Percentiles rank a stretch among this genome's conserved stretches.
These are phyloP conservation scores for Thymallus thymallus DNA, from an alignment of 2,113 vertebrate species.

Conservation along the genomic window DNA sequence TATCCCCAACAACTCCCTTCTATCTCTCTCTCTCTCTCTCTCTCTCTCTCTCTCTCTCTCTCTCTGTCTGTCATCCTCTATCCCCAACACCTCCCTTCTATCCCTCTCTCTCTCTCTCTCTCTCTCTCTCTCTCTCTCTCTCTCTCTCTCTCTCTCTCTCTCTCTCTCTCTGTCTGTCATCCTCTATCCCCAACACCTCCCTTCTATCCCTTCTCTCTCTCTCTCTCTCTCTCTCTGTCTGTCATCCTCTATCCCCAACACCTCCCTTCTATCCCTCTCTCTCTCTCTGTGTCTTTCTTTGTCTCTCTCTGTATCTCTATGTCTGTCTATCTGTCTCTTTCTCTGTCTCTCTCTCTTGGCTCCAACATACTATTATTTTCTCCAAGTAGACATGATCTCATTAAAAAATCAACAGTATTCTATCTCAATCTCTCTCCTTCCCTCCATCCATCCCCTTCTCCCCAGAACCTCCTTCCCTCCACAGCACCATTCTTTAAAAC, in stretches of 20 bases:
- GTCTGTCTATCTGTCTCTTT: too few relatives aligned
- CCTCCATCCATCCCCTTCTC: background rate
- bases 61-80: conserved; percentile 5
- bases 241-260: too few relatives aligned
- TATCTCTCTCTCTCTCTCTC: conserved; percentile 22
- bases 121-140: background rate
- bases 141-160: background rate
- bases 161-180: conserved; percentile 17
- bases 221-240: background rate
- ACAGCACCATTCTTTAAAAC: background rate
- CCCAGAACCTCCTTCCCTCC: too few relatives aligned
- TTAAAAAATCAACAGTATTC: background rate
- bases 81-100: too few relatives aligned
- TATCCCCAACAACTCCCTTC: conserved; percentile 23
- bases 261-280: background rate
- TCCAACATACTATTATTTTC: background rate
- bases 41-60: background rate
- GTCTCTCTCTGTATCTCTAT: conserved; percentile 38
- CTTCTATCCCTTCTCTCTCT: conserved; percentile 19
- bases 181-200: conserved; percentile 11
- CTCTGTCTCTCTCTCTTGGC: background rate
- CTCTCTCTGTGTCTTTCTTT: conserved; percentile 3
- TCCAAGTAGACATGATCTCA: background rate
- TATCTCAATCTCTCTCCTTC: background rate
- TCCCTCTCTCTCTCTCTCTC: background rate